A percentile compares a stretch with the other conserved stretches of the same genome.
Evolutionary conservation across 2,113 vertebrate genomes (phyloP).

Genomic region (Shinisaurus crocodilurus): DNA sequence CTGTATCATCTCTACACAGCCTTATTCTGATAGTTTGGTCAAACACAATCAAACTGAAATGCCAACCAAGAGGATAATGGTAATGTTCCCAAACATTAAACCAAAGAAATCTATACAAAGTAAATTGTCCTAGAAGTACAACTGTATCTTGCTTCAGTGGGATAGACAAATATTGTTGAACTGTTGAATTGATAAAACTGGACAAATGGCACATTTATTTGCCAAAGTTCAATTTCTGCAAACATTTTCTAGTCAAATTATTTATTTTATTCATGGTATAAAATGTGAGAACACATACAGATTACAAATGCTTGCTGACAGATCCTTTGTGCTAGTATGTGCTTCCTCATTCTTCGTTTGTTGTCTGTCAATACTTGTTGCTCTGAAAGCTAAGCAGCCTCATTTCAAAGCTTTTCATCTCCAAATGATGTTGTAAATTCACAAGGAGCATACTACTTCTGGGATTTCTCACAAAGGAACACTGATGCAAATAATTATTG

Average conservation of each 20-base stretch:
- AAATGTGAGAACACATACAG: background rate
- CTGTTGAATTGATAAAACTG: constrained; percentile 32
- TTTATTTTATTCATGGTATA: constrained; percentile 27
- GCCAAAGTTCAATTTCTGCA: constrained; percentile 47
- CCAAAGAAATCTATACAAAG: constrained; percentile 40
- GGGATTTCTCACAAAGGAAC: background rate
- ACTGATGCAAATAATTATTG: constrained; percentile 9
- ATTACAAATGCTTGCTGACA: constrained; percentile 29
- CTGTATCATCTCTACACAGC: background rate
- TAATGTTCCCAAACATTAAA: constrained; percentile 39
- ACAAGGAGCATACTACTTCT: constrained; percentile 36
- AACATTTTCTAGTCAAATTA: constrained; percentile 36
- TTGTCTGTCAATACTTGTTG: constrained; percentile 59
- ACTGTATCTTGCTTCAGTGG: constrained; percentile 36
- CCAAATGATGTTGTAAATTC: constrained; percentile 2
- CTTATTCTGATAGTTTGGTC: constrained; percentile 23
- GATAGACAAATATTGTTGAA: constrained; percentile 55
- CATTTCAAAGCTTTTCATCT: constrained; percentile 9
- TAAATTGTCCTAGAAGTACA: background rate
- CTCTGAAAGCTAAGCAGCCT: constrained; percentile 16
- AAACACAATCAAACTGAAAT: constrained; percentile 70
- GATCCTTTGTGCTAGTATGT: constrained; percentile 45
- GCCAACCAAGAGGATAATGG: constrained; percentile 58
- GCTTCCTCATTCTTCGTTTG: constrained; percentile 64
- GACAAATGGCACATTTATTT: constrained; percentile 43